Evolutionary conservation across 2,888 invertebrate species (phyloP), one percentile per base, ranked within the genome.

Genomic region (Coleophora flavipennella): DNA sequence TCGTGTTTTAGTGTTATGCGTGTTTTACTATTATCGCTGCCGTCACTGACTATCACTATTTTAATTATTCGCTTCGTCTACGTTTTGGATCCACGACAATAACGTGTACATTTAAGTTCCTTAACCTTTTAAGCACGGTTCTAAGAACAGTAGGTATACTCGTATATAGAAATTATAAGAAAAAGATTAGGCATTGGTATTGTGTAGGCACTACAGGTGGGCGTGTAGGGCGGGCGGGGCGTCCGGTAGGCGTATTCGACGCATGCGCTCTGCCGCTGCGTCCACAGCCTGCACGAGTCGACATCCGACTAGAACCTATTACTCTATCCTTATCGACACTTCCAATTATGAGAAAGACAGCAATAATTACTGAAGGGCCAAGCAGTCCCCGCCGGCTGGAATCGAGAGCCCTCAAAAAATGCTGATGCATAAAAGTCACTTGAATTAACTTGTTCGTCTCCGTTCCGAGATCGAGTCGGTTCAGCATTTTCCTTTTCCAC

Each of bases 401-500:
- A 48, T 48, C 45, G 51, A 74, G 72, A 56, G 67, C 69, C 51
- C 76, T 78, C 53, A 56, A 51, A 63, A 50, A 67, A 50, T 49
- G 81, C 76, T 78, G 80, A 80, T 67, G 59, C 60, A 51, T 55
- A 63, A 64, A 60, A 53, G 55, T 59, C 70, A 65, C 79, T 77
- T 57, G 58, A 69, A 57, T 57, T 58, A 63, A 75, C 83, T 83
- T 79, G 80, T 80, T 77, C 74, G 81, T 70, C 65, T 75, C 73
- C 64, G 56, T 55, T 53, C 49, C 53, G 55, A 57, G 73, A 73
- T 74, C 65, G 66, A 67, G 73, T 73, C 47, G 55, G 62, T 55
- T 74, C 66, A 53, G 66, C 73, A 32, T 37, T 41, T 32, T 39
- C 31, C 14, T 25, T 28, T 26, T 14, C 8, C 33, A 13, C 13